Evolutionary conservation across 1,140 invertebrate species (phyloP).

Genomic region (Dendroctonus ponderosae): DNA sequence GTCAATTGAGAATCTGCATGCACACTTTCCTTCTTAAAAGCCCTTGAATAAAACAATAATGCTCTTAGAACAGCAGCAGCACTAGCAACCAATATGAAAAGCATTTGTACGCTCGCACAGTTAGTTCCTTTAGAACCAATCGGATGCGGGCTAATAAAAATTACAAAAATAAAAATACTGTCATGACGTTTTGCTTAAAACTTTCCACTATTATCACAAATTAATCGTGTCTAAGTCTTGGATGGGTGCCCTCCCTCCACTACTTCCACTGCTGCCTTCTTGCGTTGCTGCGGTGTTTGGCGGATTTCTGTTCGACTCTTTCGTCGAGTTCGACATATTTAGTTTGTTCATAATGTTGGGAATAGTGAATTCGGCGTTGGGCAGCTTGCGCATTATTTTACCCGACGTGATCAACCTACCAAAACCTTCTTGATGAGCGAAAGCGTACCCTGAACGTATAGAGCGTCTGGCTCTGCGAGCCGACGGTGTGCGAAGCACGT

Average conservation of each 20-base stretch:
- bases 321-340: constrained; percentile 42
- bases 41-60: too few relatives aligned
- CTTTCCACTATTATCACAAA: constrained; percentile 49
- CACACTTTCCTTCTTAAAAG: too few relatives aligned
- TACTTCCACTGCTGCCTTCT: constrained; percentile 54
- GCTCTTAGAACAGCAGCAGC: too few relatives aligned
- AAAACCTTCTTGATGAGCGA: constrained; percentile 97
- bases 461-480: constrained; percentile 83
- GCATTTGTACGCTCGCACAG: too few relatives aligned
- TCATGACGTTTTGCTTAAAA: constrained; percentile 19
- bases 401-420: constrained; percentile 96
- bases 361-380: constrained; percentile 61
- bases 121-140: too few relatives aligned
- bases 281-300: constrained; percentile 45
- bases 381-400: constrained; percentile 90
- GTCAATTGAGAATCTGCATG: too few relatives aligned
- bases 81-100: too few relatives aligned
- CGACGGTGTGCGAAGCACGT: constrained; percentile 80
- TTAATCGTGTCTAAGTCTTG: constrained; percentile 67
- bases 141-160: too few relatives aligned
- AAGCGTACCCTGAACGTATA: constrained; percentile 95
- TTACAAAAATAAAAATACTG: constrained; percentile 11
- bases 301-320: constrained; percentile 28
- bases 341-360: constrained; percentile 53
- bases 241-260: constrained; percentile 54